Conservation (phyloP, 2,113 vertebrate genomes). For the Dunckerocampus dactyliophorus region DNA sequence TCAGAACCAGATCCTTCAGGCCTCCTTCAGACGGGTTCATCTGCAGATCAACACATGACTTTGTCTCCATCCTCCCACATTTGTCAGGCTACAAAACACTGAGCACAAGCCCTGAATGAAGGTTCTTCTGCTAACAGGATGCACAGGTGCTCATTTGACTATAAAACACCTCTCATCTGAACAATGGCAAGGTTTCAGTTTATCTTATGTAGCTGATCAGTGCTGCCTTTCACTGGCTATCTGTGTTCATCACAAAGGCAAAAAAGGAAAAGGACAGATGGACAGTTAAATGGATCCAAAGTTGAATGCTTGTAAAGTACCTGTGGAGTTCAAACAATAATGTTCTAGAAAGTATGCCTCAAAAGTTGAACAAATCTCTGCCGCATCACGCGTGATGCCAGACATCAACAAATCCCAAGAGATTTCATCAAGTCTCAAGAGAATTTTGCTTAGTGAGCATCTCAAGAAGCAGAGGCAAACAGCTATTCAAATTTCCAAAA, state of each 20-base stretch:
- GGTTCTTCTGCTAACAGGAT: constrained; percentile 11
- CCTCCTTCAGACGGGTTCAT: constrained; percentile 39
- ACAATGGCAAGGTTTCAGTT: constrained; percentile 57
- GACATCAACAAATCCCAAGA: no score
- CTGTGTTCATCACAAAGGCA: constrained; percentile 8
- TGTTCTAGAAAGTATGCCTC: no score
- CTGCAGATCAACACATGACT: neutral
- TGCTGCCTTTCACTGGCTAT: constrained; percentile 11
- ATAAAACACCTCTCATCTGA: constrained; percentile 27
- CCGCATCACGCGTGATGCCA: no score
- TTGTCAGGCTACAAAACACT: neutral
- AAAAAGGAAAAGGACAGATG: no score
- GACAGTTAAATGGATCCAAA: no score
- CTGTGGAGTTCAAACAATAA: no score
- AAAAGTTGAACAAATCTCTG: no score
- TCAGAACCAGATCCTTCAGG: constrained; percentile 71
- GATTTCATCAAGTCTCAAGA: no score
- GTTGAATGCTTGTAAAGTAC: no score
- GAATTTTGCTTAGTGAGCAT: no score
- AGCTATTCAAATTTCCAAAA: no score
- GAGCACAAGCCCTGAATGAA: neutral
- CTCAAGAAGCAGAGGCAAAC: no score
- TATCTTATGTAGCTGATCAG: constrained; percentile 20
- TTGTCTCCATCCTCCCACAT: constrained; percentile 55
- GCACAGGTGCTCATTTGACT: constrained; percentile 74